Base-by-base conservation (phyloP, 2,113 vertebrate species). In the Cariama cristata region DNA sequence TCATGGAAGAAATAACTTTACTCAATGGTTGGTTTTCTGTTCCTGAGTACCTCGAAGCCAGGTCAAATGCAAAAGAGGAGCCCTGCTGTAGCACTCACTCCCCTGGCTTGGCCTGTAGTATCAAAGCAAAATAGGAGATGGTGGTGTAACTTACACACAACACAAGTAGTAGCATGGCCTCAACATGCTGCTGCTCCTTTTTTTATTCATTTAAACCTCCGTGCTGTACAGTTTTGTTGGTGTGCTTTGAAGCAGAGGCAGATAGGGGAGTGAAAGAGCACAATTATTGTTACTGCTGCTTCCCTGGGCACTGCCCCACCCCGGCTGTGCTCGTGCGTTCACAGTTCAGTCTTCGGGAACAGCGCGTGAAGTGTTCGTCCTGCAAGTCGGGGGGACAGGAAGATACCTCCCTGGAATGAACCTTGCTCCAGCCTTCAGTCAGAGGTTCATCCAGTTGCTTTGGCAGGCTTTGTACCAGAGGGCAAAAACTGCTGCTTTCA, bases 71-170 rank as follows among this genome's bases (percentile, higher is more conserved):
- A 64, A 7, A 33, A 11, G 24, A 28, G 14, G 30, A 47, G 45
- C 17, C 8, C 20, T 20, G 3, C 67, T 12, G 11, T 5, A 52
- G 35, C 35, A 11, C 12, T 7, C 0, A 0, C 30, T n/a, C 18
- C 33, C 15, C 44, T 12, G 24, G 6, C 33, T 19, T 20, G 15
- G 45, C 5, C 7, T 2, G 12, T 2, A 30, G 74, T 11, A 12
- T 9, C 38, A 3, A 30, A 40, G 52, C n/a, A 17, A 30, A 8
- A 16, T 5, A 2, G 44, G 33, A 12, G 6, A 14, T 3, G 4
- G 6, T 16, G 24, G 0, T 12, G 20, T 17, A 26, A 49, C n/a
- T 42, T n/a, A 27, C 17, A 19, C 12, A 9, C 3, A 7, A 9
- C 3, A 7, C 15, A 56, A 6, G 20, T n/a, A n/a, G 45, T 12